Base-by-base conservation (phyloP, 1,140 invertebrate genomes). In the Gerris buenoi region DNA sequence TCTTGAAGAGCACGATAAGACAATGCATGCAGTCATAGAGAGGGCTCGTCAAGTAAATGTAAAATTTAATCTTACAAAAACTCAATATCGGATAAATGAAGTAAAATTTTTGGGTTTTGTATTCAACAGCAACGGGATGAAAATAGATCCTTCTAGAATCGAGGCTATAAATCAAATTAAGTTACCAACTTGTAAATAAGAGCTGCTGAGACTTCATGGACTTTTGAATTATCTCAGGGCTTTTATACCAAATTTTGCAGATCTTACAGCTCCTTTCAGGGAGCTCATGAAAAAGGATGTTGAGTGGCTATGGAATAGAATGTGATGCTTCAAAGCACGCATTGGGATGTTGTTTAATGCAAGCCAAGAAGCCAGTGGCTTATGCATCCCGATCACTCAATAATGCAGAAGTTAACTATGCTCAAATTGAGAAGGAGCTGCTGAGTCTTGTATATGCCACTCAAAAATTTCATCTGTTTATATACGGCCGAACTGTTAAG, bases 351-450 rank as follows among this genome's bases (percentile, higher is more conserved):
- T 71, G 71, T 46, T 61, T 76, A 61, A 56, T 73, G 2, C 75
- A 76, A 69, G 58, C 73, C 27, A 56, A 68, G 2, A 60, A 70
- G 46, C 74, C 73, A 15, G 69, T 76, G 14, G 69, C 68, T 15
- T 78, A 73, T 67, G 75, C 74, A 0, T 74, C 72, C 3, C 71
- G 73, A 64, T 72, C 70, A 1, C 27, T 75, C 14, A 72, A 63
- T 62, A 67, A 67, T 59, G 70, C 74, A 26, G 73, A 78, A 67
- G 65, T 69, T 64, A 70, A 71, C 2, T 80, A 78, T 70, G 70
- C 75, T 2, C 73, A 75, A 65, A 79, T 78, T n/a, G 78, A 81
- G 68, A 79, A 77, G 59, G 77, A 81, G 69, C 67, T 73, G 18
- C 70, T 78, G 1, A 75, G 74, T 14, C 74, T 80, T 22, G 69